phyloP scores from a whole-genome alignment of 2,888 invertebrate genomes.

The Strigamia maritima region DNA sequence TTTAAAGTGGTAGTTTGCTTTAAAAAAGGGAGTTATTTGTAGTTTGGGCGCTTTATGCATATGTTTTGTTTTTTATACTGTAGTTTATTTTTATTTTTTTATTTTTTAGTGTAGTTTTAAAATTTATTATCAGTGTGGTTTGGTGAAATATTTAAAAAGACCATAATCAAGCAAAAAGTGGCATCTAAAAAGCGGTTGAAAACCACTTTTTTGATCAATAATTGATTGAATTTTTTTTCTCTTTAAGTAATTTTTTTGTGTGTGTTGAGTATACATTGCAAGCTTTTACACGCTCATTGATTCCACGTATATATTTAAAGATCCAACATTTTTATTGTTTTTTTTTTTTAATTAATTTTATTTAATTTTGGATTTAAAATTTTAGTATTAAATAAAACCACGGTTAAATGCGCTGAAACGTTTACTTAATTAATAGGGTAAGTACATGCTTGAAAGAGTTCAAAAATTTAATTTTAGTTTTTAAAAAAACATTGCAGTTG shows the following conservation, averaged over 20 bases:
- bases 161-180: not conserved
- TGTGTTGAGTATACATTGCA: not conserved
- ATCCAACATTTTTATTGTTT: not conserved
- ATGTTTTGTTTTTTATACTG: no score
- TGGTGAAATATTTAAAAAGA: not conserved
- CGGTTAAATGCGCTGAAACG: not conserved
- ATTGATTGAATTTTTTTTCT: conserved; percentile 9
- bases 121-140: not conserved
- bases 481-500: no score
- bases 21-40: no score
- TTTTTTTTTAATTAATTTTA: no score
- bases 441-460: no score
- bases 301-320: not conserved
- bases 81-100: no score
- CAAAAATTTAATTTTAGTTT: not conserved
- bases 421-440: no score
- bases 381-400: not conserved
- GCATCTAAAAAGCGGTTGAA: not conserved
- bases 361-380: not conserved
- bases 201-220: not conserved
- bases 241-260: not conserved
- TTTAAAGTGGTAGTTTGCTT: no score
- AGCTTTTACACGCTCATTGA: not conserved
- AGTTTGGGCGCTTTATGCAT: no score
- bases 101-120: not conserved